These are phyloP conservation scores for Caenorhabditis plicata DNA, from an alignment of 2,888 invertebrate genomes.

Conservation along the genomic window DNA sequence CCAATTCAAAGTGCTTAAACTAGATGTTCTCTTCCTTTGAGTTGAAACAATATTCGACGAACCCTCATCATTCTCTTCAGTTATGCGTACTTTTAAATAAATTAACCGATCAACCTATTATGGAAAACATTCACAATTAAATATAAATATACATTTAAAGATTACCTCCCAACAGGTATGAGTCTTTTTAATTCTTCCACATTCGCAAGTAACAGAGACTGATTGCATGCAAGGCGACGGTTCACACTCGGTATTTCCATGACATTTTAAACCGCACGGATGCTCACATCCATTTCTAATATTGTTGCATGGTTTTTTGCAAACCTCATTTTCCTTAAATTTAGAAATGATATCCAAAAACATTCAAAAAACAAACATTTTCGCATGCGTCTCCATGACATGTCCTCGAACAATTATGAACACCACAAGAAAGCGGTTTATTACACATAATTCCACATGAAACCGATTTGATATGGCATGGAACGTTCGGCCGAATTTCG, in stretches of 20 bases:
- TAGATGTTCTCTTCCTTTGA: constrained; percentile 9
- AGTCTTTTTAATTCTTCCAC: constrained; percentile 42
- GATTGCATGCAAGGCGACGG: constrained; percentile 71
- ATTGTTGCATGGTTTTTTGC: constrained; percentile 75
- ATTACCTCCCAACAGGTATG: constrained; percentile 42
- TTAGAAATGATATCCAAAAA: not conserved
- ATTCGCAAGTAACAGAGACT: constrained; percentile 54
- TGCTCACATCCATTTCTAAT: constrained; percentile 79
- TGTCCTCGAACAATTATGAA: constrained; percentile 79
- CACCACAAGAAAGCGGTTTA: constrained; percentile 79
- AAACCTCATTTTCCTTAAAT: constrained; percentile 49
- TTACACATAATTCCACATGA: constrained; percentile 83
- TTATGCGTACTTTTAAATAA: too few relatives aligned
- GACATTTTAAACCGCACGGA: constrained; percentile 82
- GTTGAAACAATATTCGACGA: not conserved
- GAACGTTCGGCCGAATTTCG: constrained; percentile 79
- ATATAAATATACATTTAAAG: not conserved
- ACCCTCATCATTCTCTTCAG: not conserved
- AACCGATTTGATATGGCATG: constrained; percentile 74
- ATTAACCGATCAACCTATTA: too few relatives aligned
- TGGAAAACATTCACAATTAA: not conserved
- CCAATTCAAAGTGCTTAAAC: constrained; percentile 25
- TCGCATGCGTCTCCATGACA: constrained; percentile 79
- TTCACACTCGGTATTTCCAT: constrained; percentile 75
- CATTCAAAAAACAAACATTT: constrained; percentile 2